Base-by-base conservation (phyloP, 2,113 vertebrate genomes). In the Riparia riparia region DNA sequence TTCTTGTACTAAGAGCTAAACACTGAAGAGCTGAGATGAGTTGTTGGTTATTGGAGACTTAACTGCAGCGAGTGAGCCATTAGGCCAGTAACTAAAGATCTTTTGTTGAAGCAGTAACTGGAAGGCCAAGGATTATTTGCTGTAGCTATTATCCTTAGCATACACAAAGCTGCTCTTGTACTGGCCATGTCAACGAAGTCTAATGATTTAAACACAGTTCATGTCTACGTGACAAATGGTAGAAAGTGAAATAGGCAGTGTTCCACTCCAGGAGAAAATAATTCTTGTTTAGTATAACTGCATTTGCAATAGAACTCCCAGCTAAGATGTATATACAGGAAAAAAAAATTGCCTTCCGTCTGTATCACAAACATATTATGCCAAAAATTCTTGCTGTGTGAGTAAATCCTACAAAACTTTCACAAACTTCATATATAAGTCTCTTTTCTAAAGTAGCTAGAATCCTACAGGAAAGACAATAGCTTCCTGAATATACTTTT, bases 81-180 rank as follows among this genome's bases (percentile, higher is more conserved):
- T 82, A 82, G n/a, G 37, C 11, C 32, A 19, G 32, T 60, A 83
- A 89, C 41, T 68, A 56, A 51, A 34, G 68, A 37, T 15, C 37
- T 80, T 89, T 93, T 44, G 63, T 21, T 56, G 34, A 51, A 2
- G 8, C 4, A 6, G 9, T 56, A 18, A 21, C 54, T 89, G 58
- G 69, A 42, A 47, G 56, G 61, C n/a, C 42, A 34, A 77, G 65
- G 18, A n/a, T 69, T 93, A 76, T 92, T 96, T 96, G 68, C 89
- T 34, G 56, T 57, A 21, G 24, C n/a, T 57, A 24, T 57, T 57
- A 24, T 22, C 13, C 7, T 21, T 56, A 21, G 54, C 53, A 4
- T 32, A 21, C 19, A n/a, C 41, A 87, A 87, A 84, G 37, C 65
- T 78, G 25, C 44, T 13, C 14, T 60, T 47, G 3, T 60, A 12